Percentiles rank a stretch among this genome's conserved stretches.
These are phyloP conservation scores for Semotilus atromaculatus DNA, from an alignment of 2,797 vertebrate genomes.

Conservation along the genomic window DNA sequence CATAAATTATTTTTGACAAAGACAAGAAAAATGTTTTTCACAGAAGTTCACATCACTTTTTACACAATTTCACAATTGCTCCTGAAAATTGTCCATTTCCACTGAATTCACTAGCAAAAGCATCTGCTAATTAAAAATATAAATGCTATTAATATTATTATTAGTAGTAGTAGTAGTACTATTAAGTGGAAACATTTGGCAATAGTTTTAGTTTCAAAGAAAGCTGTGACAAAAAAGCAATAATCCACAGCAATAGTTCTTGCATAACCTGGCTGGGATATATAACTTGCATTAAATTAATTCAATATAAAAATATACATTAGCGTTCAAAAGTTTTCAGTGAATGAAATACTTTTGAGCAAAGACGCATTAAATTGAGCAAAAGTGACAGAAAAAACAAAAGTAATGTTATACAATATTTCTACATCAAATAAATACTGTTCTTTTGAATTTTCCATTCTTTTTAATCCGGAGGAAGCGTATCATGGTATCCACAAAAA, in stretches of 20 bases:
- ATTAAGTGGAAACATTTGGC: neutral
- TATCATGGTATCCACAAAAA: neutral
- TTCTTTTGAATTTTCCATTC: too few species aligned
- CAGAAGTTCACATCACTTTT: neutral
- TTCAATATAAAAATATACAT: neutral
- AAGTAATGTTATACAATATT: neutral
- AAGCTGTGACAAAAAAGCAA: neutral
- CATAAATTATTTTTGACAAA: neutral
- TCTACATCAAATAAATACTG: neutral
- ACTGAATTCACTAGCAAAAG: neutral
- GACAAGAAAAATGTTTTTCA: neutral
- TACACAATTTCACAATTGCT: neutral
- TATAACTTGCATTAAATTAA: neutral
- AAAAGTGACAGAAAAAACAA: neutral
- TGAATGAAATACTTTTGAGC: neutral
- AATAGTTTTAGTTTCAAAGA: neutral
- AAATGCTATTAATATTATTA: neutral
- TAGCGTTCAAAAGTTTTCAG: neutral
- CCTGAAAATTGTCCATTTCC: neutral
- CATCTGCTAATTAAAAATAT: neutral
- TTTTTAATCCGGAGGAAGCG: too few species aligned
- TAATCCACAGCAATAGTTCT: neutral
- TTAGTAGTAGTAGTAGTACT: neutral
- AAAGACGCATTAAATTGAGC: neutral
- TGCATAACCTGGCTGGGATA: neutral